These are phyloP conservation scores for Kryptolebias ocellatus DNA, from an alignment of 2,797 vertebrate genomes.

Conservation along the genomic window DNA sequence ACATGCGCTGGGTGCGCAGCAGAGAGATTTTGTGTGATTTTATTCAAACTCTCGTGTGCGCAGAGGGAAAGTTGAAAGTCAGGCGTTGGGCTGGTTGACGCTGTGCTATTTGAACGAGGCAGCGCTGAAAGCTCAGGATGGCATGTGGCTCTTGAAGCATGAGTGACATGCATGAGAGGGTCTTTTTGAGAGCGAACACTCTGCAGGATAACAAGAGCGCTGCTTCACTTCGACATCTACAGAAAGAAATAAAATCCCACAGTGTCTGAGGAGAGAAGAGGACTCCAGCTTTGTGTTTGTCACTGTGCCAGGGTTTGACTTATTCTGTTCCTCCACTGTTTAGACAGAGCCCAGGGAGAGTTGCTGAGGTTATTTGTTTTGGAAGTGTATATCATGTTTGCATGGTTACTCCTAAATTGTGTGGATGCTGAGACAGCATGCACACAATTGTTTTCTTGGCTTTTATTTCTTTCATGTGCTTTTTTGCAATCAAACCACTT, in stretches of 20 bases:
- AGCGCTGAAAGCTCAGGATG: conserved; percentile 40
- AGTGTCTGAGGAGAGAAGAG: not conserved
- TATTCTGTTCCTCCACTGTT: conserved; percentile 7
- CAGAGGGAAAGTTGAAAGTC: conserved; percentile 23
- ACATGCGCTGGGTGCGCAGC: conserved; percentile 15
- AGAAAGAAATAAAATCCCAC: conserved; percentile 10
- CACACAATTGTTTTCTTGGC: too few relatives aligned
- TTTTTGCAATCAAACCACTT: too few relatives aligned
- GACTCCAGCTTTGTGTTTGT: conserved; percentile 11
- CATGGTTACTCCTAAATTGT: too few relatives aligned
- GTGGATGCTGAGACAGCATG: too few relatives aligned
- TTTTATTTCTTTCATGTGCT: too few relatives aligned
- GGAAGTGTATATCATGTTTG: too few relatives aligned
- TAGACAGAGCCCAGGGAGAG: not conserved
- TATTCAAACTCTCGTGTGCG: conserved; percentile 30
- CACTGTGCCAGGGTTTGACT: conserved; percentile 11
- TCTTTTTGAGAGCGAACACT: conserved; percentile 26
- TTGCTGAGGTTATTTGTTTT: too few relatives aligned
- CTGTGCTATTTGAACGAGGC: conserved; percentile 39
- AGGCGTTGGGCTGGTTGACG: conserved; percentile 29
- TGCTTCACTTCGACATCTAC: conserved; percentile 29
- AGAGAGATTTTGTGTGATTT: conserved; percentile 41
- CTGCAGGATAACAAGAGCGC: conserved; percentile 17
- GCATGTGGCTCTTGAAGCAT: conserved; percentile 30
- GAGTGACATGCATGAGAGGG: conserved; percentile 45